phyloP scores from a whole-genome alignment of 2,797 vertebrate genomes.

The Lagorchestes hirsutus region DNA sequence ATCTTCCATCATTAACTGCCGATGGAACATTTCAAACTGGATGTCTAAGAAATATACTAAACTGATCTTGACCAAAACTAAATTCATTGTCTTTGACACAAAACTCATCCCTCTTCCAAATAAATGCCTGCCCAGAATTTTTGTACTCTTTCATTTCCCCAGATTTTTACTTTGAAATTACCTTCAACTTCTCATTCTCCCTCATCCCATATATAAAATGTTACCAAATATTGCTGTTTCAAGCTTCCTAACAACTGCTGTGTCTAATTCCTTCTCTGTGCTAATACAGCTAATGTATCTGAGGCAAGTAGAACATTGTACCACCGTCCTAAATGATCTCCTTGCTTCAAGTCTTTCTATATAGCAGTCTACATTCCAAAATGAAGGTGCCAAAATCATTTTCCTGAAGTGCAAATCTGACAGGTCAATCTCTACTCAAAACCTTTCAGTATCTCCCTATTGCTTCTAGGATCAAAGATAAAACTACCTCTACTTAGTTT shows the following conservation, averaged over 20 bases:
- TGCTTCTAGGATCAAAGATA: neutral
- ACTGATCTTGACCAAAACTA: neutral
- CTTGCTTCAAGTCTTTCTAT: neutral
- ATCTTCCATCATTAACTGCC: too few relatives aligned
- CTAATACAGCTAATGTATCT: neutral
- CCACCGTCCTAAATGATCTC: neutral
- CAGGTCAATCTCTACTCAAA: neutral
- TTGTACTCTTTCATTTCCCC: neutral
- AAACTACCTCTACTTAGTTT: neutral
- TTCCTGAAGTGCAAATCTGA: neutral
- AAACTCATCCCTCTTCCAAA: neutral
- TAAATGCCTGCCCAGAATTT: neutral
- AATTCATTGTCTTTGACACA: neutral
- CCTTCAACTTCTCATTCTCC: neutral
- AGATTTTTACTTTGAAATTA: too few relatives aligned
- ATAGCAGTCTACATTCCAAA: neutral
- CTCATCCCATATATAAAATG: neutral
- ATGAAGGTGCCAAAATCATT: neutral
- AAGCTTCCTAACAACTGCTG: neutral
- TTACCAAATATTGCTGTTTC: neutral
- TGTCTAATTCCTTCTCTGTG: neutral
- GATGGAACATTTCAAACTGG: neutral
- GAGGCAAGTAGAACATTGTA: neutral
- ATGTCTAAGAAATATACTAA: neutral
- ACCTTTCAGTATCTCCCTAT: neutral